Evolutionary conservation across 2,113 vertebrate genomes (phyloP).

Genomic region (Glaucidium brasilianum): DNA sequence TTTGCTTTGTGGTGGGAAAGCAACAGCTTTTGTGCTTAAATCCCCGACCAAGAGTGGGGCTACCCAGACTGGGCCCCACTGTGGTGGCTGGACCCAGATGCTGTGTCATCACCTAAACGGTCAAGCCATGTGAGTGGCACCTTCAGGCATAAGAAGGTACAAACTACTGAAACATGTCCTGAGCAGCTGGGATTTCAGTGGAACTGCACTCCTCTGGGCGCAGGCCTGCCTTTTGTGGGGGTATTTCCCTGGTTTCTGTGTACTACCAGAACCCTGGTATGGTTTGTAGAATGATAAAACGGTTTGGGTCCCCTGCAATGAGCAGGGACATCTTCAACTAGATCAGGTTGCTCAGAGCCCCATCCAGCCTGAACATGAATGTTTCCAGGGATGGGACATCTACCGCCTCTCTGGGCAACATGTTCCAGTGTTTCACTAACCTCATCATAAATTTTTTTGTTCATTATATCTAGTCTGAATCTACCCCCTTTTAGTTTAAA

Average conservation of each 20-base stretch:
- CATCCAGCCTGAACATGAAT: fast-evolving
- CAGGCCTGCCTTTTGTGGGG: background rate
- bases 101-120: background rate
- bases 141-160: background rate
- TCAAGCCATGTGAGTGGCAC: fast-evolving
- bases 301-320: background rate
- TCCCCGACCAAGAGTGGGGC: no score
- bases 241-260: background rate
- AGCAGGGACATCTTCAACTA: background rate
- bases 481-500: background rate
- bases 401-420: background rate
- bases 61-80: background rate
- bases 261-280: background rate
- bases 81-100: fast-evolving
- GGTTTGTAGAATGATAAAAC: background rate
- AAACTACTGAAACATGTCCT: background rate
- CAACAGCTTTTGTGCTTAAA: background rate
- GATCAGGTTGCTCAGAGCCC: background rate
- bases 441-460: background rate
- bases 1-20: background rate
- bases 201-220: background rate
- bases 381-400: background rate
- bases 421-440: background rate
- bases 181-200: background rate
- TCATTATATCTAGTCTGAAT: background rate